A percentile compares a stretch with the other conserved stretches of the same genome.
phyloP scores from a whole-genome alignment of 2,113 vertebrate genomes.

The Myiozetetes cayanensis region DNA sequence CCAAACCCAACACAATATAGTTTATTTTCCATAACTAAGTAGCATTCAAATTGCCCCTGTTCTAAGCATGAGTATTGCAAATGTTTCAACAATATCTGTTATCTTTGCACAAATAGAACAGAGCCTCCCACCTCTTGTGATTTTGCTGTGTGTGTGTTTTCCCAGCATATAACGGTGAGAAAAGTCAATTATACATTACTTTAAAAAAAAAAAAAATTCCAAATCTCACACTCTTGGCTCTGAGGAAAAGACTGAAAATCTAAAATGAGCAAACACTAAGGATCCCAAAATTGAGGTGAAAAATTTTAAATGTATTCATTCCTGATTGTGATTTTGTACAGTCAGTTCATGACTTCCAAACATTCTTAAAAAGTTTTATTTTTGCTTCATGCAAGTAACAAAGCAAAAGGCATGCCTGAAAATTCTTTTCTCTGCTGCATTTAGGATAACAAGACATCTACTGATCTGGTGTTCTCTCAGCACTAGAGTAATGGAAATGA shows the following conservation, averaged over 20 bases:
- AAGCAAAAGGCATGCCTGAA: background rate
- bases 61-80: background rate
- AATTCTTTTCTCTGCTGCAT: background rate
- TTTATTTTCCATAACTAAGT: background rate
- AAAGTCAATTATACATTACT: background rate
- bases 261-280: background rate
- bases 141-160: background rate
- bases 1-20: background rate
- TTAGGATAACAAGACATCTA: background rate
- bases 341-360: background rate
- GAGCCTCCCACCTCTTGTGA: background rate
- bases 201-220: background rate
- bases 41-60: background rate
- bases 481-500: background rate
- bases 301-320: background rate
- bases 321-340: background rate
- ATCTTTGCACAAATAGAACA: background rate
- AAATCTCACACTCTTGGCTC: background rate
- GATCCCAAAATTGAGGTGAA: background rate
- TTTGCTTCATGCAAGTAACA: background rate
- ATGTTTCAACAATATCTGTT: background rate
- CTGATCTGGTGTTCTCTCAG: background rate
- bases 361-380: background rate
- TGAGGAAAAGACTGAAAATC: background rate
- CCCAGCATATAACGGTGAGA: background rate